These are phyloP conservation scores for Gnatocerus cornutus DNA, from an alignment of 2,888 invertebrate genomes.

Conservation along the genomic window DNA sequence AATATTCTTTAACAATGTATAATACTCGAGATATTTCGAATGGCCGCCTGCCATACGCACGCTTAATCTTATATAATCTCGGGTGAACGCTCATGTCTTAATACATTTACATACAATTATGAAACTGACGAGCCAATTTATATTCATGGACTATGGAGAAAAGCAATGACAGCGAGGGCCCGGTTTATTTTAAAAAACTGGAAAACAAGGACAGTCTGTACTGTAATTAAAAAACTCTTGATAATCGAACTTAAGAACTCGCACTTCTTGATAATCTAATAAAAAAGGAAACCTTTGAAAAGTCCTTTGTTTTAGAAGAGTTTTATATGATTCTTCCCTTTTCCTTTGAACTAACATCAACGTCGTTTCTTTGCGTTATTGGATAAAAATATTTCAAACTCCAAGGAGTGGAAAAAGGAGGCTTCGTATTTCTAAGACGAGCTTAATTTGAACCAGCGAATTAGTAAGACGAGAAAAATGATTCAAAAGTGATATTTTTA, in stretches of 20 bases:
- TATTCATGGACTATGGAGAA: slow-evolving; percentile 29
- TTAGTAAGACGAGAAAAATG: too few species aligned
- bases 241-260: slow-evolving; percentile 6
- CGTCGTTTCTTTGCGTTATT: neutral
- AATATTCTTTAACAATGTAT: slow-evolving; percentile 23
- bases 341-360: neutral
- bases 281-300: slow-evolving; percentile 14
- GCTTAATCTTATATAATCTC: slow-evolving; percentile 42
- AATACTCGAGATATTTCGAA: slow-evolving; percentile 26
- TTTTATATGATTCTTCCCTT: slow-evolving; percentile 7
- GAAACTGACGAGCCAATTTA: slow-evolving; percentile 42
- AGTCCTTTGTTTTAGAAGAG: neutral
- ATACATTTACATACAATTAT: slow-evolving; percentile 45
- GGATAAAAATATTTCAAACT: neutral
- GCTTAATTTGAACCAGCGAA: too few species aligned
- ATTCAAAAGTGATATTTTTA: too few species aligned
- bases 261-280: slow-evolving; percentile 1
- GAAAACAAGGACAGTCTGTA: slow-evolving; percentile 1
- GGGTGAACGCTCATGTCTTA: slow-evolving; percentile 40
- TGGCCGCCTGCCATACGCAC: slow-evolving; percentile 23
- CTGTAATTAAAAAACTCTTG: slow-evolving; percentile 21
- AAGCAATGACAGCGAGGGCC: slow-evolving; percentile 11
- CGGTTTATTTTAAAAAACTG: slow-evolving; percentile 7
- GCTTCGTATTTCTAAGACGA: too few species aligned
- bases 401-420: too few species aligned